Percentiles rank a stretch among this genome's conserved stretches.
phyloP scores from a whole-genome alignment of 2,797 vertebrate genomes.

The Macroramphosus scolopax region DNA sequence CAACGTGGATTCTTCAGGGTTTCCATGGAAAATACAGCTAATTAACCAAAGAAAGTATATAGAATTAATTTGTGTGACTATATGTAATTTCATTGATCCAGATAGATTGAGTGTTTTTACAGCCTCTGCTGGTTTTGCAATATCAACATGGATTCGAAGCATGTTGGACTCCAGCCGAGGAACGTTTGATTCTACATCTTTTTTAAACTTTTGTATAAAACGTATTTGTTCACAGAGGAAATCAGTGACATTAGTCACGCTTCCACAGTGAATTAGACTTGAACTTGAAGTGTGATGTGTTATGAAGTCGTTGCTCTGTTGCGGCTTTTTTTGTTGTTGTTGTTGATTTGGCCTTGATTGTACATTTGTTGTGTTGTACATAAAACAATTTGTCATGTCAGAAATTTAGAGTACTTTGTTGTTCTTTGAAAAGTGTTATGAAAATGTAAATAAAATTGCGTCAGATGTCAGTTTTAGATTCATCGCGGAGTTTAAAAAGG shows the following conservation, averaged over 20 bases:
- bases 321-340: too few relatives aligned
- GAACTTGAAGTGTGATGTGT: conserved; percentile 9
- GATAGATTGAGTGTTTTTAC: too few relatives aligned
- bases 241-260: not conserved
- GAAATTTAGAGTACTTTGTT: conserved; percentile 9
- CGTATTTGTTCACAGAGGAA: conserved; percentile 6
- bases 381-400: conserved; percentile 15
- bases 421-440: too few relatives aligned
- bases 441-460: conserved; percentile 45
- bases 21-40: conserved; percentile 72
- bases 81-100: too few relatives aligned
- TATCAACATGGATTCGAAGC: too few relatives aligned
- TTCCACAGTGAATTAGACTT: conserved; percentile 3
- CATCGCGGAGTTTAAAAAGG: too few relatives aligned
- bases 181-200: too few relatives aligned
- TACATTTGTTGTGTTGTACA: conserved; percentile 44
- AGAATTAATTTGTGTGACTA: too few relatives aligned
- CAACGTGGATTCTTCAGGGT: conserved; percentile 53
- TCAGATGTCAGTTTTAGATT: conserved; percentile 12
- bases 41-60: conserved; percentile 69
- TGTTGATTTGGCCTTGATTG: conserved; percentile 52
- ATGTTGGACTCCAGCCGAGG: too few relatives aligned
- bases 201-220: conserved; percentile 24
- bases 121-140: too few relatives aligned
- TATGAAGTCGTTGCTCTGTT: conserved; percentile 13